Evolutionary conservation across 2,888 invertebrate genomes (phyloP), one percentile per base, ranked within the genome.

Genomic region (Rotaria macrura): DNA sequence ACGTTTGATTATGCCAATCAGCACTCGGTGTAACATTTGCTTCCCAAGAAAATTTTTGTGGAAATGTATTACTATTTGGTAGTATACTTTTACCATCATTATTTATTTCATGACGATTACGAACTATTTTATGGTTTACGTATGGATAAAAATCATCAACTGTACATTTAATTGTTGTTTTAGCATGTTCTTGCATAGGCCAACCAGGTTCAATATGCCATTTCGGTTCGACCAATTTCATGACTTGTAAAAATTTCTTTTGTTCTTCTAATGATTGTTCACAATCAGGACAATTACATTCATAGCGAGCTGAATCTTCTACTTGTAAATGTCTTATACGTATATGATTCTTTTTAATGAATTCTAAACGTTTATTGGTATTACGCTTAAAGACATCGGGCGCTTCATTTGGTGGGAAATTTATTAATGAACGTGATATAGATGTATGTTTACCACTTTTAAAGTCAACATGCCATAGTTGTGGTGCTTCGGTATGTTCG

Each of bases 261-360:
- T 79, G 1, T 43, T 43, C 38, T 12, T 3, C 25, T 43, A 43
- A 43, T 25, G 9, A 1, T 79, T 43, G n/a, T 43, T 40, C 79
- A 43, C 79, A 79, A 43, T 79, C 79, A 10, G 79, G 79, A 79
- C 79, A 79, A 43, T 43, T 43, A 43, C 79, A 79, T 79, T 79
- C 79, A 43, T 43, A 79, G 14, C n/a, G 10, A 4, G 79, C 25
- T 43, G 43, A 38, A 79, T 79, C 79, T n/a, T 43, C 25, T 6
- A 43, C 1, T 43, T 38, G 14, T 38, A 43, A 25, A 43, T 79
- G 40, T 79, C 25, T 20, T 12, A 79, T 79, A n/a, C 43, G 40
- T 25, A 79, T 7, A 43, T 43, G 40, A 79, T 79, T 79, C 17
- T 79, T 79, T n/a, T 43, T n/a, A 25, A 43, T 43, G n/a, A n/a